Evolutionary conservation across 2,888 invertebrate species (phyloP), one percentile per base, ranked within the genome.

Genomic region (Pandemis cinnamomeana): DNA sequence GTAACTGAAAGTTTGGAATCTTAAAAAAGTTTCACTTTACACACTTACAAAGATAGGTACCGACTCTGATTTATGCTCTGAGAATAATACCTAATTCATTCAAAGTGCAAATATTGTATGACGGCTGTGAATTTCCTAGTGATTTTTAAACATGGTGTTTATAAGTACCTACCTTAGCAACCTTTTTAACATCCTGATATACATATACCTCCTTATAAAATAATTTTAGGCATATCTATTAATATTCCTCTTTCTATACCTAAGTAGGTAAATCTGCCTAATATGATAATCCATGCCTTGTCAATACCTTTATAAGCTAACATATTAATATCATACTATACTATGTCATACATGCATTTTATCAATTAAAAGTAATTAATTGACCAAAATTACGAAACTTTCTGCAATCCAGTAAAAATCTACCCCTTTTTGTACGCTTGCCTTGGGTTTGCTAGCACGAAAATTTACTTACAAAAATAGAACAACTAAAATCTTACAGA

Each of bases 101-200:
- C 73, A 84, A 82, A 87, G 88, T 90, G 82, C 86, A 88, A 89
- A 85, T 79, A 78, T 78, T 83, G 77, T 82, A 78, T 81, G 74
- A 84, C 84, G 90, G 90, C 90, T 91, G 91, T 90, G 90, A 90
- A 84, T 80, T 78, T 82, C 77, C 75, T 83, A 84, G 87, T 89
- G 84, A 86, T 88, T 88, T 88, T 88, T 85, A 82, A 83, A 85
- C 77, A 63, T 71, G 55, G 67, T 63, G 64, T 77, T 80, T 15
- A 15, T 55, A 55, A 53, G 53, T 79, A 62, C 51, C 20, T 36
- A 36, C 27, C 42, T 55, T 44, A 67, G 11, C 66, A 62, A 74
- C 46, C 69, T 67, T 67, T 68, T 71, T 61, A 74, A 71, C 58
- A 27, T 61, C 60, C 69, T 64, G 41, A 55, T 72, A 61, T 61